phyloP scores from a whole-genome alignment of 2,888 invertebrate genomes.

The Nebria brevicollis region DNA sequence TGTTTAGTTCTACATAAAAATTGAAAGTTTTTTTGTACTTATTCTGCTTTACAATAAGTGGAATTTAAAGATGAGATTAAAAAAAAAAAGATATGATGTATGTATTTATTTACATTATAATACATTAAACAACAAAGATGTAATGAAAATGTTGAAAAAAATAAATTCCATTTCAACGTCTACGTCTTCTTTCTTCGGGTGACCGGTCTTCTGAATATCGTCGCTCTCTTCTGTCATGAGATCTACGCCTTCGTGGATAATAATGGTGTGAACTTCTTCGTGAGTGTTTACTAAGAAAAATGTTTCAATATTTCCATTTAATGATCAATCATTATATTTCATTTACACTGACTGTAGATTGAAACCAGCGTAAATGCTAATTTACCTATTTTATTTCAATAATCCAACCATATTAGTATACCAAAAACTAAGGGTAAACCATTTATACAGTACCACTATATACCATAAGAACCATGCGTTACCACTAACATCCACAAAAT shows the following conservation, averaged over 20 bases:
- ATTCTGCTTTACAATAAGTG: too few species aligned
- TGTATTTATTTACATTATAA: not conserved
- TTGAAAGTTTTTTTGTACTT: too few species aligned
- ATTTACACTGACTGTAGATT: slow-evolving; percentile 9
- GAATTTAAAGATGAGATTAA: not conserved
- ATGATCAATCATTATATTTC: not conserved
- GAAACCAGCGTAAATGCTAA: slow-evolving; percentile 14
- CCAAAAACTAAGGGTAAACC: slow-evolving; percentile 34
- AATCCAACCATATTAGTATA: slow-evolving; percentile 31
- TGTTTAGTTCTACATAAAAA: too few species aligned
- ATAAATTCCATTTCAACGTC: slow-evolving; percentile 16
- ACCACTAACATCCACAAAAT: not conserved
- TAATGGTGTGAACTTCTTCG: slow-evolving; percentile 13
- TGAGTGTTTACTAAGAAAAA: slow-evolving; percentile 26
- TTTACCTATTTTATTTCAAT: slow-evolving; percentile 24
- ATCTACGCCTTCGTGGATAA: slow-evolving; percentile 12
- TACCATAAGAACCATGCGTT: slow-evolving; percentile 35
- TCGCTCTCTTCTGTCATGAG: slow-evolving; percentile 18
- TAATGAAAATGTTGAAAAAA: not conserved
- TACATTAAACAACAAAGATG: not conserved
- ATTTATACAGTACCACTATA: slow-evolving; percentile 36
- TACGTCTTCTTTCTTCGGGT: slow-evolving; percentile 33
- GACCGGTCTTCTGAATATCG: slow-evolving; percentile 41
- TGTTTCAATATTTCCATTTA: slow-evolving; percentile 12
- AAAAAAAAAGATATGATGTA: not conserved